Base-by-base conservation (phyloP, 2,113 vertebrate species). In the Geococcyx californianus region DNA sequence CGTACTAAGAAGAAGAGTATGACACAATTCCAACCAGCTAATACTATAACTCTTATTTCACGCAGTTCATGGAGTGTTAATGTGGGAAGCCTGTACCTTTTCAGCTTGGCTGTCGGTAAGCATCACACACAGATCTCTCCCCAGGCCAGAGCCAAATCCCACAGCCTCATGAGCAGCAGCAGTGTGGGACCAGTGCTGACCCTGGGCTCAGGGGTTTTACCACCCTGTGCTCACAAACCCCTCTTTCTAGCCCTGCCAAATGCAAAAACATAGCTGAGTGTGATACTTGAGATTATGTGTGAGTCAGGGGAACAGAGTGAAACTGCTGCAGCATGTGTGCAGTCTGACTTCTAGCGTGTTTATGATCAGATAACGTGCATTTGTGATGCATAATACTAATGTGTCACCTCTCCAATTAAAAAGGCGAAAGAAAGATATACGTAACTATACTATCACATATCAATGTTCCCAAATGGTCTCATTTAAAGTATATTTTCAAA, bases 71-170 rank as follows among this genome's bases (percentile, higher is more conserved):
- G 0, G 83, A 78, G 84, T 52, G 74, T 68, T 86, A 77, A 84
- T 38, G 72, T 87, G 78, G 90, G 81, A 90, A 87, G 52, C 21
- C 87, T 49, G 81, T n/a, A 36, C 31, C 62, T 56, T 29, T 54
- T 16, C 42, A 16, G 74, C 70, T 75, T 1, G 3, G 38, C 51
- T 75, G 59, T 11, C 34, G 34, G n/a, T 3, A 20, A 62, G 62
- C 10, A 1, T 34, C 2, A 0, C 0, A 0, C 16, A 0, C 8
- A 6, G 80, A 52, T 58, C 49, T 85, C 33, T 51, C 47, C 36
- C 3, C 0, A 7, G n/a, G 20, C n/a, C 2, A 0, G 20, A 89
- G 70, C 16, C 29, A 59, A n/a, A 64, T 59, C 58, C 42, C 60
- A 36, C 19, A 11, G 44, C 74, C 10, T 8, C 8, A 3, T 3